Conservation (phyloP, 1,140 invertebrate species). For the Bombus balteatus region DNA sequence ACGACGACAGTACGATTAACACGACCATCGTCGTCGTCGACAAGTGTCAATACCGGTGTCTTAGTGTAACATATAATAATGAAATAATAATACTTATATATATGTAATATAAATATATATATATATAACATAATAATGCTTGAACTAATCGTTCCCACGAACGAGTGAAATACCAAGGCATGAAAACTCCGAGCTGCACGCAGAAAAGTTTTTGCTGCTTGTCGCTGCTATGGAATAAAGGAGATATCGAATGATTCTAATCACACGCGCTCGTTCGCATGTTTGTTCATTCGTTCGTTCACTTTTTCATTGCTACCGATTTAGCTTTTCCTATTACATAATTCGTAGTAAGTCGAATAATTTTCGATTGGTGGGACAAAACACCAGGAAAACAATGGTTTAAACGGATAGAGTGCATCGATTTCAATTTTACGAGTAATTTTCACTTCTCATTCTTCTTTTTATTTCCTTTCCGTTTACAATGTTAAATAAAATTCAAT, state of each 20-base stretch:
- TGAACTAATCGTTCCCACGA: not conserved
- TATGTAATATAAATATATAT: too few relatives aligned
- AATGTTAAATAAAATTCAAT: not conserved
- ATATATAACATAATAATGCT: not conserved
- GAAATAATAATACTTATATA: too few relatives aligned
- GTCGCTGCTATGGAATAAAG: not conserved
- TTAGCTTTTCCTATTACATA: not conserved
- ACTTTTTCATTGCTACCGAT: not conserved
- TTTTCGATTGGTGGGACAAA: not conserved
- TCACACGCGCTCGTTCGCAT: not conserved
- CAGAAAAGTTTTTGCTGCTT: not conserved
- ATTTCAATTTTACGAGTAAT: not conserved
- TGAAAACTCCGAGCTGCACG: not conserved
- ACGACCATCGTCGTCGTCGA: not conserved
- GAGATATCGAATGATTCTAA: not conserved
- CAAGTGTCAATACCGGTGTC: not conserved
- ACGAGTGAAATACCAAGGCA: not conserved
- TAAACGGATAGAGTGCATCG: not conserved
- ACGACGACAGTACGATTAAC: conserved; percentile 7
- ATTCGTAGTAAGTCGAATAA: not conserved
- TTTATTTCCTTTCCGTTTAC: not conserved
- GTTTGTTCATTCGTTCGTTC: not conserved
- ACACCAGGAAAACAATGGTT: not conserved
- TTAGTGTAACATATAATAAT: too few relatives aligned
- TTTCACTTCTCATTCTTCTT: not conserved